Evolutionary conservation across 2,113 vertebrate species (phyloP), one percentile per base, ranked within the genome.

Genomic region (Anthoscopus minutus): DNA sequence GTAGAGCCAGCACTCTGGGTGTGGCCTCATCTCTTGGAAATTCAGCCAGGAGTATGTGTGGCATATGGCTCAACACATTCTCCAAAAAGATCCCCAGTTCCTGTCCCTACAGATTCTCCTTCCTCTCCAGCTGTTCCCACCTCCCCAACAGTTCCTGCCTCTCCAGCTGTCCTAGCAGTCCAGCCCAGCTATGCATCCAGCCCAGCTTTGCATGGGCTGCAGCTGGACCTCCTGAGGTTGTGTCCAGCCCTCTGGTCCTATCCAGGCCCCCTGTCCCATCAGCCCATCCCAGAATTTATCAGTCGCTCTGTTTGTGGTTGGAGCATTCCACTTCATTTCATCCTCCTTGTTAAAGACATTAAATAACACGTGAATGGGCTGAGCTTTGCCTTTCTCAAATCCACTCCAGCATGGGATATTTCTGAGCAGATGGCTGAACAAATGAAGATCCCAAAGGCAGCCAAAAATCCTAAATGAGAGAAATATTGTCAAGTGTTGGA

Each of bases 261-360:
- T 20, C 77, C 30, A 38, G 22, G 3, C 14, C 22, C 33, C 16
- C 8, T 6, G 5, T 5, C 64, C 61, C 27, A 21, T 23, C 61
- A 22, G 4, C 15, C 23, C 44, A 24, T 1, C 51, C 51, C 15
- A 30, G 10, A 18, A 24, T 10, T 31, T 22, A 15, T 6, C 47
- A 19, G 4, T 37, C 15, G 4, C 6, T 37, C 7, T 2, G 0
- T 17, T 38, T 38, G 15, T 12, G 2, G 10, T 12, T 24, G 23
- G 16, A 64, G 8, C 16, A 15, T 66, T 53, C 54, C 16, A 6
- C 38, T 47, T n/a, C 5, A 1, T 37, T 44, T 58, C 15, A 2
- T 23, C 24, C 31, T 53, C 24, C 16, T 44, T 12, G 15, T 20
- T 51, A 51, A 61, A 61, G 66, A 42, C 30, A 35, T 48, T 44